Evolutionary conservation across 2,113 vertebrate species (phyloP).

Genomic region (Gnathonemus echidnorhynchus): DNA sequence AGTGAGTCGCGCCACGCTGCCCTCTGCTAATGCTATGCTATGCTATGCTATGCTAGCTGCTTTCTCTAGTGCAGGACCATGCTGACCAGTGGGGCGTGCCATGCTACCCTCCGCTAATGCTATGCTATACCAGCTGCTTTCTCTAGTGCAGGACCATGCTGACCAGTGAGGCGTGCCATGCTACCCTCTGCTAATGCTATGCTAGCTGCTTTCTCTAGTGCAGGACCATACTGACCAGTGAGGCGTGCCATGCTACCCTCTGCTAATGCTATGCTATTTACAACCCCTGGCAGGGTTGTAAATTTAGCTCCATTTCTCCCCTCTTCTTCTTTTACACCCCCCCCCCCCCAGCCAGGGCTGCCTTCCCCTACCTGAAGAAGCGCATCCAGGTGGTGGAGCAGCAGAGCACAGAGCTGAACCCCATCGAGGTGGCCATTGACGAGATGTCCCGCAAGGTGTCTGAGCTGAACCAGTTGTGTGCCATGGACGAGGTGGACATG

Average conservation of each 20-base stretch:
- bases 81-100: neutral
- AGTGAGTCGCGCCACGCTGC: too few relatives aligned
- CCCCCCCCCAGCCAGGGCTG: slow-evolving; percentile 71
- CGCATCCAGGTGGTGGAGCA: slow-evolving; percentile 91
- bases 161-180: too few relatives aligned
- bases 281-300: neutral
- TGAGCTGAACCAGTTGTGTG: slow-evolving; percentile 92
- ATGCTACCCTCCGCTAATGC: neutral
- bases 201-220: too few relatives aligned
- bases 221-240: too few relatives aligned
- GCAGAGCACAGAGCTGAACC: slow-evolving; percentile 90
- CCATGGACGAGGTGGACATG: slow-evolving; percentile 94
- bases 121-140: neutral
- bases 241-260: too few relatives aligned
- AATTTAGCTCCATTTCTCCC: neutral
- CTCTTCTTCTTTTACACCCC: neutral
- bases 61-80: neutral
- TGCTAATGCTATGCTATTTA: neutral
- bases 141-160: neutral
- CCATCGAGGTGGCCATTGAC: slow-evolving; percentile 96
- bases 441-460: slow-evolving; percentile 96
- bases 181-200: too few relatives aligned
- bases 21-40: neutral
- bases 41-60: neutral
- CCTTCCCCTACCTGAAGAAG: slow-evolving; percentile 94